Conservation (phyloP, 2,113 vertebrate genomes). For the Pomatostomus ruficeps region DNA sequence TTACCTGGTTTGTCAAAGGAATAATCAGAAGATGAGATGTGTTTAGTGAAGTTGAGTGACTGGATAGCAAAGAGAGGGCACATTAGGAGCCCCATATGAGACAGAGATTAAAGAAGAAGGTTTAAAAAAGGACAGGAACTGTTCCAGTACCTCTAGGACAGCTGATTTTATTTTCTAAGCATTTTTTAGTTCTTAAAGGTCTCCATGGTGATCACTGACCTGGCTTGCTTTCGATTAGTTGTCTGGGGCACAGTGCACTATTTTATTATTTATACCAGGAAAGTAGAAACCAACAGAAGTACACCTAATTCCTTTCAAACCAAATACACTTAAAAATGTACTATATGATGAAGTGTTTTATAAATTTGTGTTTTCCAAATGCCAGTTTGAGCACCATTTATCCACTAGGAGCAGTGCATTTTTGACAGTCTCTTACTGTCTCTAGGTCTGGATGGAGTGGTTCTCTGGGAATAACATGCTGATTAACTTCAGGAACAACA, state of each 20-base stretch:
- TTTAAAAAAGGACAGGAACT: not conserved
- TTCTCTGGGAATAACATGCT: not conserved
- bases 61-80: not conserved
- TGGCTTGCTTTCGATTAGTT: not conserved
- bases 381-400: not conserved
- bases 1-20: not conserved
- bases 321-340: not conserved
- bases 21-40: not conserved
- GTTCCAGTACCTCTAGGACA: not conserved
- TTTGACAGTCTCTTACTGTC: not conserved
- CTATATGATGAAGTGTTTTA: not conserved
- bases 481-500: not conserved
- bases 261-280: not conserved
- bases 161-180: not conserved
- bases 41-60: not conserved
- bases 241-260: not conserved
- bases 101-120: not conserved
- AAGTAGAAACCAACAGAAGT: not conserved
- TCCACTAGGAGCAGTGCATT: not conserved
- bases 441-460: not conserved
- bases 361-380: not conserved
- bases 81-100: not conserved
- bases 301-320: not conserved
- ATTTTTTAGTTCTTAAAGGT: not conserved
- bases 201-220: not conserved